Conservation (phyloP, 2,888 invertebrate genomes). For the Tetranychus truncatus region DNA sequence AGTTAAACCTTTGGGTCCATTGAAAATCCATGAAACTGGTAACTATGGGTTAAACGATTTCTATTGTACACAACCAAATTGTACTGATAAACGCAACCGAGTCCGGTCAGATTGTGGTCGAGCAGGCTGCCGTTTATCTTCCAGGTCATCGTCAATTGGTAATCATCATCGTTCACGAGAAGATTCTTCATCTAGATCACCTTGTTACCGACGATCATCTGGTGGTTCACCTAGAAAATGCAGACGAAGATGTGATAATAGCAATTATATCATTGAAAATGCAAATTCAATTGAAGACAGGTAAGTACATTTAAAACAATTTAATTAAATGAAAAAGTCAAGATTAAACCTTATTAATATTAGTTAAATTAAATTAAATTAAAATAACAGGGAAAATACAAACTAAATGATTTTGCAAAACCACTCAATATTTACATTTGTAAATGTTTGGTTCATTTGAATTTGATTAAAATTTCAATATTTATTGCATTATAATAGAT, state of each 20-base stretch:
- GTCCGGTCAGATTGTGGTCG: neutral
- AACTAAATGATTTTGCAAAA: too few species aligned
- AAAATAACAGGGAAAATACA: too few species aligned
- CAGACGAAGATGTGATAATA: neutral
- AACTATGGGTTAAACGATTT: conserved; percentile 1
- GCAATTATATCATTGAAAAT: neutral
- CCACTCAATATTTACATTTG: too few species aligned
- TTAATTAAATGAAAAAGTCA: neutral
- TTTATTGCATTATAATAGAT: neutral
- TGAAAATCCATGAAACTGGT: conserved; percentile 3
- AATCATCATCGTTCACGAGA: neutral
- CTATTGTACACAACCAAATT: neutral
- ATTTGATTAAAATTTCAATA: neutral
- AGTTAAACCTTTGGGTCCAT: conserved; percentile 9
- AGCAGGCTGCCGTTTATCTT: neutral
- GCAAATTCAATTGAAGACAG: neutral
- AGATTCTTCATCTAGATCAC: neutral
- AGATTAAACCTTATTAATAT: neutral
- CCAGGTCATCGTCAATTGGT: neutral
- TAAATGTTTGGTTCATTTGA: neutral
- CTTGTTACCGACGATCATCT: neutral
- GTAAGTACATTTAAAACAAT: neutral
- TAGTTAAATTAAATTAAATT: too few species aligned
- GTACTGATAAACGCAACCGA: neutral
- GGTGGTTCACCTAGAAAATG: conserved; percentile 6